Evolutionary conservation across 1,140 invertebrate genomes (phyloP).

Genomic region (Physella acuta): DNA sequence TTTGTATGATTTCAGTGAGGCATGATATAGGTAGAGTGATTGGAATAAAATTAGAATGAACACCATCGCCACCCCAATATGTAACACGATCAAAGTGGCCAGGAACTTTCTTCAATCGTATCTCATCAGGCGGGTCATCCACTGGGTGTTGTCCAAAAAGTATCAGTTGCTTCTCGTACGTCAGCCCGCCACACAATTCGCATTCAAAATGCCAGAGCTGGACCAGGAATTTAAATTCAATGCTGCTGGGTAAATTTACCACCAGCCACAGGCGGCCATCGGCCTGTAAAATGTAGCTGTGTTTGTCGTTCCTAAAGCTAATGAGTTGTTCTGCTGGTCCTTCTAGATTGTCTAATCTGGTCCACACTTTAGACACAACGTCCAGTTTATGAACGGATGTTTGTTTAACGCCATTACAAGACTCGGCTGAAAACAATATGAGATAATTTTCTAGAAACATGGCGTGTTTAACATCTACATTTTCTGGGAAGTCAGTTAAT

Average conservation of each 20-base stretch:
- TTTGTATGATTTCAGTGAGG: too few species aligned
- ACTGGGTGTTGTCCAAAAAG: not conserved
- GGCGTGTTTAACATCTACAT: not conserved
- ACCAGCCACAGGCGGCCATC: not conserved
- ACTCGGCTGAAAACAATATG: too few species aligned
- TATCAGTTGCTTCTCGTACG: not conserved
- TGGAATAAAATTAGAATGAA: too few species aligned
- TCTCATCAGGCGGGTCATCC: too few species aligned
- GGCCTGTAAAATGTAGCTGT: not conserved
- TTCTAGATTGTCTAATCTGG: not conserved
- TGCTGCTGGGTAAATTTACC: not conserved
- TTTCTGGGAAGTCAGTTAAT: not conserved
- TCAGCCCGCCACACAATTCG: not conserved
- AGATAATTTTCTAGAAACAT: too few species aligned
- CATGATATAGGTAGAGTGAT: too few species aligned
- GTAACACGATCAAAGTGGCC: too few species aligned
- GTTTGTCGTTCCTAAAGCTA: not conserved
- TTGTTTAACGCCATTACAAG: not conserved
- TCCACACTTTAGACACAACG: not conserved
- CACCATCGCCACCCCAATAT: too few species aligned
- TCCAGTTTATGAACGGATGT: not conserved
- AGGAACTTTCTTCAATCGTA: too few species aligned
- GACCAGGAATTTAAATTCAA: not conserved
- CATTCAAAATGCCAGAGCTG: not conserved
- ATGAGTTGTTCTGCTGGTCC: not conserved